Evolutionary conservation across 2,797 vertebrate genomes (phyloP).

Genomic region (Acropternis orthonyx): DNA sequence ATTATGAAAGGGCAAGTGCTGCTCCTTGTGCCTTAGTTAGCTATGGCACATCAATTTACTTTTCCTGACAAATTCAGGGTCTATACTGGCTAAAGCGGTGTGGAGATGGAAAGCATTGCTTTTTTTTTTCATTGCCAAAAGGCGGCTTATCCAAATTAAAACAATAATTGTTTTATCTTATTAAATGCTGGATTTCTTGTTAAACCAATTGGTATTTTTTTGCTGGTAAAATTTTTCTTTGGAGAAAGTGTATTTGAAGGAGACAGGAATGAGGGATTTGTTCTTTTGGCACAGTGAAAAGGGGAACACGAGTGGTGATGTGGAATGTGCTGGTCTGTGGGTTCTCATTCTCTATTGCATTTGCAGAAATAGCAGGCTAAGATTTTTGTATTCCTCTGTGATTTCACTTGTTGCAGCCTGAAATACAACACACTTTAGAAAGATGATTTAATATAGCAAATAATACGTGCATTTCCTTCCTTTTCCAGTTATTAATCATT

Average conservation of each 20-base stretch:
- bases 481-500: constrained; percentile 21
- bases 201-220: background rate
- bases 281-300: background rate
- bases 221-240: background rate
- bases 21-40: background rate
- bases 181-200: background rate
- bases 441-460: constrained; percentile 7
- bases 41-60: background rate
- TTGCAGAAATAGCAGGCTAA: background rate
- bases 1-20: background rate
- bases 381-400: background rate
- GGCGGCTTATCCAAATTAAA: background rate
- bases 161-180: background rate
- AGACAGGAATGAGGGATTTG: background rate
- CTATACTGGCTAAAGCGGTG: background rate
- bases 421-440: background rate
- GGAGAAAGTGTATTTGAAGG: background rate
- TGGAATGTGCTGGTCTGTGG: background rate
- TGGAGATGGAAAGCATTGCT: background rate
- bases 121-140: background rate
- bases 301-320: background rate
- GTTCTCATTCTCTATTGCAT: background rate
- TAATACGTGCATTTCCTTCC: background rate
- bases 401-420: background rate
- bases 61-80: background rate